These are phyloP conservation scores for Caretta caretta DNA, from an alignment of 2,113 vertebrate species.

Conservation along the genomic window DNA sequence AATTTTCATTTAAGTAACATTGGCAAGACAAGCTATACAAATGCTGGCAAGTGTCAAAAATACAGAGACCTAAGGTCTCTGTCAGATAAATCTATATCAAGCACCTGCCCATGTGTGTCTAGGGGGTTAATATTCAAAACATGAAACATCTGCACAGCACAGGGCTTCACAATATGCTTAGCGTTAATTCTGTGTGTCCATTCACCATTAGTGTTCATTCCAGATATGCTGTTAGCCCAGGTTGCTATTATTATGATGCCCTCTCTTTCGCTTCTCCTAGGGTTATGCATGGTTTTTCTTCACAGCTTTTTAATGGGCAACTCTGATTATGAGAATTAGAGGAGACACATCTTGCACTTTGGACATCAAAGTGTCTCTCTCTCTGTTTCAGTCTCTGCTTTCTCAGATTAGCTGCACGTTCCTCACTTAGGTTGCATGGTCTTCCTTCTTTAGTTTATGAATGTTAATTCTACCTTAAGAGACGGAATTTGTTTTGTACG, in stretches of 20 bases:
- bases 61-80: not conserved
- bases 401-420: conserved; percentile 10
- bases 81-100: not conserved
- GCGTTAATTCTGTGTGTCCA: conserved; percentile 30
- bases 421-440: not conserved
- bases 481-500: not conserved
- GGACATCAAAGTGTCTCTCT: not conserved
- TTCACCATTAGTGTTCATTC: not conserved
- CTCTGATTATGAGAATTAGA: not conserved
- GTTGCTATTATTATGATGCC: not conserved
- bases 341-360: conserved; percentile 14
- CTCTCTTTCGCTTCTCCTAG: not conserved
- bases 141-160: conserved; percentile 13
- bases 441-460: not conserved
- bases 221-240: not conserved
- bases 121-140: not conserved
- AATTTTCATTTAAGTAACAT: not conserved
- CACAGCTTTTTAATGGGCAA: not conserved
- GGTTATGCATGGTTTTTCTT: conserved; percentile 16
- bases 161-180: not conserved
- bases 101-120: not conserved
- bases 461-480: not conserved
- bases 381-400: conserved; percentile 13
- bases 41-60: not conserved
- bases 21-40: not conserved